Percentiles rank a stretch among this genome's conserved stretches.
Conservation (phyloP, 2,888 invertebrate genomes). For the Eubasilissa splendida region DNA sequence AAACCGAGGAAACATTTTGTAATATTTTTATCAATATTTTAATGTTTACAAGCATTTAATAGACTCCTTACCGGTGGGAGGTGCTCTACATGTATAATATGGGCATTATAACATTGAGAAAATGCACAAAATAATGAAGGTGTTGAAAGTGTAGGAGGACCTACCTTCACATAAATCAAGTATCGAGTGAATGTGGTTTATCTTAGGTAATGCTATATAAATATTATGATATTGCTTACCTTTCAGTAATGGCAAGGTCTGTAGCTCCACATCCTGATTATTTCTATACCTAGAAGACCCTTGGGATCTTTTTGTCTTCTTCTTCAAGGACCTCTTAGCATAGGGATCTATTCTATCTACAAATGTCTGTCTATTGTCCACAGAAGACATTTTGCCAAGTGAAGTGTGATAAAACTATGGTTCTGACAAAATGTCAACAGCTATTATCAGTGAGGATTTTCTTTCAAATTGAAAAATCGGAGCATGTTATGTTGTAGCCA, state of each 20-base stretch:
- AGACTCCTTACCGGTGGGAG: no score
- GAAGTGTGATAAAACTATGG: conserved; percentile 68
- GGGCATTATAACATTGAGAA: no score
- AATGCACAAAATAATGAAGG: no score
- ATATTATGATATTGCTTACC: conserved; percentile 73
- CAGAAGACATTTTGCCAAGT: conserved; percentile 77
- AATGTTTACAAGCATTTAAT: no score
- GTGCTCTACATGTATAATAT: no score
- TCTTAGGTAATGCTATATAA: no score
- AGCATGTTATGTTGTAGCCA: conserved; percentile 66
- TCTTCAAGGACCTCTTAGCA: conserved; percentile 97
- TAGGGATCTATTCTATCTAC: conserved; percentile 99
- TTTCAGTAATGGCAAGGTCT: conserved; percentile 96
- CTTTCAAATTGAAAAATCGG: conserved; percentile 69
- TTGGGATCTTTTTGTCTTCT: conserved; percentile 98
- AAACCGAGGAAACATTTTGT: no score
- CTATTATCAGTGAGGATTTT: conserved; percentile 69
- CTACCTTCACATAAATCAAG: no score
- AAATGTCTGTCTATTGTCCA: conserved; percentile 77
- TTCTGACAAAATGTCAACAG: conserved; percentile 70
- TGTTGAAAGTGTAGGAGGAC: no score
- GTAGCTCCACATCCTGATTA: conserved; percentile 97
- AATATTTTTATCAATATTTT: no score
- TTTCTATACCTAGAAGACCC: conserved; percentile 99
- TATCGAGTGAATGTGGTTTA: no score